A percentile compares a stretch with the other conserved stretches of the same genome.
Evolutionary conservation across 2,113 vertebrate genomes (phyloP).

Genomic region (Marmota flaviventris): DNA sequence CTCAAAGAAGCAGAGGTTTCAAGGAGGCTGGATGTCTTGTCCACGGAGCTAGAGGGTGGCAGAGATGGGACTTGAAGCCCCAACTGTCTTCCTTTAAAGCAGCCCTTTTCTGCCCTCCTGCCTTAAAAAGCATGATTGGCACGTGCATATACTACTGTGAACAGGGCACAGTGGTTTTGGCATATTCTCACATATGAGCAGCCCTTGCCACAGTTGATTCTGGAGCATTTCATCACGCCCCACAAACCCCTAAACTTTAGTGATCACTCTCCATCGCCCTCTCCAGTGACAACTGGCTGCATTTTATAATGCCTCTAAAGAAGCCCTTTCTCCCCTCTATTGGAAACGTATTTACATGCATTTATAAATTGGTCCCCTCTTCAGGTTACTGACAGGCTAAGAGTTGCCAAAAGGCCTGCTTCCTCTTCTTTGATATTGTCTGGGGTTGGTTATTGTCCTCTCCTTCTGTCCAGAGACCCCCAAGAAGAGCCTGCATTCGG

Average conservation of each 20-base stretch:
- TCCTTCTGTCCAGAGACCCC: not conserved
- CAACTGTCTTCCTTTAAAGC: not conserved
- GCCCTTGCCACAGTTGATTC: not conserved
- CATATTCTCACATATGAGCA: not conserved
- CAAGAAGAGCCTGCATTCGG: not conserved
- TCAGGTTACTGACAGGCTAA: not conserved
- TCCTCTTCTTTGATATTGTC: not conserved
- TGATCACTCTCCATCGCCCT: not conserved
- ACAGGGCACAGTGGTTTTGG: not conserved
- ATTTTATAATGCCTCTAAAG: not conserved
- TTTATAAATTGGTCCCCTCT: not conserved
- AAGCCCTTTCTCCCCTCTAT: not conserved
- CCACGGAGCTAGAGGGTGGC: fast-evolving
- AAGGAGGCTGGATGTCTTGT: not conserved
- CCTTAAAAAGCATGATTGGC: too few relatives aligned
- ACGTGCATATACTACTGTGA: too few relatives aligned
- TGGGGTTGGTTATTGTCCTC: fast-evolving
- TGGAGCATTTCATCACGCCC: not conserved
- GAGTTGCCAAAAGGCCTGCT: not conserved
- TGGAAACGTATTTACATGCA: not conserved
- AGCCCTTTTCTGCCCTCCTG: fast-evolving
- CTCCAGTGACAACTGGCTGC: not conserved
- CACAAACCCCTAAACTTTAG: not conserved
- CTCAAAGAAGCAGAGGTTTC: not conserved
- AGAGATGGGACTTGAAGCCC: not conserved